Percentiles rank a stretch among this genome's conserved stretches.
These are phyloP conservation scores for Sebastes itinus DNA, from an alignment of 2,797 vertebrate species.

Conservation along the genomic window DNA sequence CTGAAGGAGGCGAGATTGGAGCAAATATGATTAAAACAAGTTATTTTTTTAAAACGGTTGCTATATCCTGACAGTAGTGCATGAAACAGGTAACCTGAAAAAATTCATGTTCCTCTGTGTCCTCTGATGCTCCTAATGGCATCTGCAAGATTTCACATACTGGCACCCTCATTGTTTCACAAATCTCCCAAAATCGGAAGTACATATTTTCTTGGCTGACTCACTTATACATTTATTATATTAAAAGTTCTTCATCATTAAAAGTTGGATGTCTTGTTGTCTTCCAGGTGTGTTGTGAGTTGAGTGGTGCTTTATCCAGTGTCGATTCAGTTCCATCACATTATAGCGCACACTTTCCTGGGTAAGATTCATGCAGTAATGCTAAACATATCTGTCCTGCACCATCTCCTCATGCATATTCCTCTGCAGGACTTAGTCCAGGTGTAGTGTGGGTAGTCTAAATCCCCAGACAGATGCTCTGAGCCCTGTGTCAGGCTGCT, in stretches of 20 bases:
- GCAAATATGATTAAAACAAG: too few species aligned
- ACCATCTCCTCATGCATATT: conserved; percentile 61
- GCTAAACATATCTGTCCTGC: conserved; percentile 9
- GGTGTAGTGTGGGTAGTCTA: conserved; percentile 61
- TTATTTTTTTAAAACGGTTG: too few species aligned
- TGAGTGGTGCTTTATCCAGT: background rate
- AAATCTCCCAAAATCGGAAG: background rate
- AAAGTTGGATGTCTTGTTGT: background rate
- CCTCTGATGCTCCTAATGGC: too few species aligned
- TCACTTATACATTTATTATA: background rate
- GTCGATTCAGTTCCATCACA: background rate
- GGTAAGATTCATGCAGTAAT: background rate
- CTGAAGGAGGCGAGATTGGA: too few species aligned
- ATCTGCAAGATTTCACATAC: too few species aligned
- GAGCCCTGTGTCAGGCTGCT: conserved; percentile 30
- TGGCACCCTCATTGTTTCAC: background rate
- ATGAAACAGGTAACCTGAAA: too few species aligned
- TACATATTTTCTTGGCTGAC: background rate
- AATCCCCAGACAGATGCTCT: conserved; percentile 46
- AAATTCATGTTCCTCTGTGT: too few species aligned
- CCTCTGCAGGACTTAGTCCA: conserved; percentile 38
- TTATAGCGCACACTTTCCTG: background rate
- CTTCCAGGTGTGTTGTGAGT: background rate
- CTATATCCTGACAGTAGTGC: too few species aligned
- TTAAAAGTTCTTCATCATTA: background rate